Conservation (phyloP, 2,888 invertebrate genomes). For the Himalopsyche tibetana region DNA sequence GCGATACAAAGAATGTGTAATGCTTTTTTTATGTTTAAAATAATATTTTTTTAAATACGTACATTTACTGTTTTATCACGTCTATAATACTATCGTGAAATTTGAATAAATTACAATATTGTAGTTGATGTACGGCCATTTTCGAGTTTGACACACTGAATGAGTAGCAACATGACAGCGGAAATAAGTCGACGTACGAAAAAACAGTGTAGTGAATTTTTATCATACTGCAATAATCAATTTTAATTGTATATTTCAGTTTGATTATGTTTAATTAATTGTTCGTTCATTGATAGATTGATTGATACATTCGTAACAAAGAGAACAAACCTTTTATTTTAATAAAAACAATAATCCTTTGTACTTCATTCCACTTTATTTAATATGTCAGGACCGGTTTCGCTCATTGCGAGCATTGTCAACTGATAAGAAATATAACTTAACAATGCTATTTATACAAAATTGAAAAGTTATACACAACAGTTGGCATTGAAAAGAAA, state of each 20-base stretch:
- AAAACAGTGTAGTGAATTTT: not conserved
- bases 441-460: too few species aligned
- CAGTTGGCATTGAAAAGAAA: too few species aligned
- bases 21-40: not conserved
- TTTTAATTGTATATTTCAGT: not conserved
- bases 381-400: too few species aligned
- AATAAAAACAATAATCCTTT: too few species aligned
- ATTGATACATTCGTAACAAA: not conserved
- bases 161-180: not conserved
- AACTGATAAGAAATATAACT: too few species aligned
- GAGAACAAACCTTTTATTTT: too few species aligned
- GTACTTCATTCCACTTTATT: too few species aligned
- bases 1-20: not conserved
- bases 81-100: not conserved
- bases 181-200: not conserved
- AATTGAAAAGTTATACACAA: too few species aligned
- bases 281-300: not conserved
- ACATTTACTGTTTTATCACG: not conserved
- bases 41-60: not conserved
- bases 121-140: not conserved
- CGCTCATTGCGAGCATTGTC: too few species aligned
- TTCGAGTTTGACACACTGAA: constrained; percentile 18
- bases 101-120: not conserved
- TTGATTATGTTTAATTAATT: not conserved
- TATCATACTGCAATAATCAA: not conserved